phyloP scores from a whole-genome alignment of 1,140 invertebrate species.

The Stenopsyche tienmushanensis region DNA sequence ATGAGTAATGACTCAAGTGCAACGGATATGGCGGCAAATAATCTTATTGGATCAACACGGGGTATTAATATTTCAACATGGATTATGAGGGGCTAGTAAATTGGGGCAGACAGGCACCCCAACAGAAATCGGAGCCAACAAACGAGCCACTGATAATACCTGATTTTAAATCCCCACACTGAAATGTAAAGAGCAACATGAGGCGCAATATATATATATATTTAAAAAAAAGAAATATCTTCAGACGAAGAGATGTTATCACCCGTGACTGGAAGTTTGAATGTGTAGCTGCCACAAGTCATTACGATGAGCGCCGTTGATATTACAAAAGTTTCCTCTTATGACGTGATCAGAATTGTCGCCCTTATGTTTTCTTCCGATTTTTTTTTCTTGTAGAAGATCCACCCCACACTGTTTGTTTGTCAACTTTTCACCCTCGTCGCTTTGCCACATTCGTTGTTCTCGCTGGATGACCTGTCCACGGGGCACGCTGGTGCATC shows the following conservation, averaged over 20 bases:
- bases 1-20: slow-evolving; percentile 40
- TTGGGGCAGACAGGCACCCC: slow-evolving; percentile 28
- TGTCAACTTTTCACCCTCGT: slow-evolving; percentile 21
- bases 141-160: too few species aligned
- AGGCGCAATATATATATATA: too few species aligned
- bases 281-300: slow-evolving; percentile 9
- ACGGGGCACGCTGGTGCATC: background rate
- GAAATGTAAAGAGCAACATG: too few species aligned
- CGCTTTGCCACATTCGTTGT: background rate
- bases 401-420: slow-evolving; percentile 20
- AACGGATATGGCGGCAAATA: slow-evolving; percentile 39
- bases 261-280: background rate
- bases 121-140: background rate
- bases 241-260: background rate
- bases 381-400: background rate
- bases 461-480: background rate
- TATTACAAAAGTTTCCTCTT: slow-evolving; percentile 36
- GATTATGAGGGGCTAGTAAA: slow-evolving; percentile 37
- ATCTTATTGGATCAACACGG: slow-evolving; percentile 41
- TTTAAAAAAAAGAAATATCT: too few species aligned
- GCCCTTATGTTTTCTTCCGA: slow-evolving; percentile 33
- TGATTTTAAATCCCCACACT: too few species aligned
- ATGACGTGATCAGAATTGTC: slow-evolving; percentile 35
- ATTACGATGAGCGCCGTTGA: slow-evolving; percentile 32
- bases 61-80: slow-evolving; percentile 42